A percentile compares a stretch with the other conserved stretches of the same genome.
Evolutionary conservation across 2,113 vertebrate species (phyloP).

Genomic region (Herpailurus yagouaroundi): DNA sequence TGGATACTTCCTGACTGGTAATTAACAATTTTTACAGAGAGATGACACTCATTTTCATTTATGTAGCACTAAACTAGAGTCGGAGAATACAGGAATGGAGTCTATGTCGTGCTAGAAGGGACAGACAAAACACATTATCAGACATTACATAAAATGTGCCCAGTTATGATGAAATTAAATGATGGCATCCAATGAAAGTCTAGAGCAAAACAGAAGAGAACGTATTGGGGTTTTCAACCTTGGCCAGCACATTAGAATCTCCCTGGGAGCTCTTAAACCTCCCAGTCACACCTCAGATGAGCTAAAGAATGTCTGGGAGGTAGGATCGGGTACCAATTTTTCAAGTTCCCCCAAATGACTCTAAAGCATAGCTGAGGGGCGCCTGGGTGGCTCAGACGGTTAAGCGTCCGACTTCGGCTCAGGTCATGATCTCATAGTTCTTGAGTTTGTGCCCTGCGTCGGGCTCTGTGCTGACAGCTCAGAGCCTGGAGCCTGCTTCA

Average conservation of each 20-base stretch:
- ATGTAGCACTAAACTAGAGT: neutral
- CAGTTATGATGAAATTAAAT: neutral
- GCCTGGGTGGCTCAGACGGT: too few relatives aligned
- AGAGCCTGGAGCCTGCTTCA: too few relatives aligned
- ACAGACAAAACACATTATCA: neutral
- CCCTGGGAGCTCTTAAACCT: neutral
- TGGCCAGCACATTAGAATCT: neutral
- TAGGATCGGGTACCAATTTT: neutral
- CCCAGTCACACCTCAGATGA: neutral
- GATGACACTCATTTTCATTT: neutral
- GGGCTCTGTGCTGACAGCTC: too few relatives aligned
- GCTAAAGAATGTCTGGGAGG: neutral
- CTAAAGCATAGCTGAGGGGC: neutral
- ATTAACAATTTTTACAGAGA: neutral
- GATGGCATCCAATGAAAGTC: neutral
- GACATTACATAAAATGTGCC: neutral
- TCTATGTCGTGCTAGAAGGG: neutral
- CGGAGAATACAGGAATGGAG: neutral
- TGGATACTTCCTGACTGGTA: neutral
- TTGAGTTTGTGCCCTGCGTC: rapidly evolving
- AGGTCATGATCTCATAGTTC: too few relatives aligned
- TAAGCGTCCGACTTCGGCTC: too few relatives aligned
- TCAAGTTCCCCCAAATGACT: neutral
- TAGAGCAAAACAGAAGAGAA: neutral
- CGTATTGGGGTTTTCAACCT: neutral